Percentiles rank a stretch among this genome's conserved stretches.
These are phyloP conservation scores for Chouioia cunea DNA, from an alignment of 2,888 invertebrate genomes.

Conservation along the genomic window DNA sequence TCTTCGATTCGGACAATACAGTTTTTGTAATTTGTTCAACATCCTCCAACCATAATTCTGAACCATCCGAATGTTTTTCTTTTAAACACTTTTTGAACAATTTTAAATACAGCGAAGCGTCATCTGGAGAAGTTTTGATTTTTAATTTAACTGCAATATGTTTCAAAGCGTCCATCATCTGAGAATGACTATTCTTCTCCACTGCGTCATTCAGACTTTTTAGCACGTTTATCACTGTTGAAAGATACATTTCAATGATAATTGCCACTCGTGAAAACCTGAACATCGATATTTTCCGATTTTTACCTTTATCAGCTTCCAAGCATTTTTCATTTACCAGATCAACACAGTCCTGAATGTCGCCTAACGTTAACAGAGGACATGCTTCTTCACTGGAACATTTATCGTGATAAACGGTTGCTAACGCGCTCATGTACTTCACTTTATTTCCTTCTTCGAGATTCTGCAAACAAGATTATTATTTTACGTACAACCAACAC, in stretches of 20 bases:
- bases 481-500: neutral
- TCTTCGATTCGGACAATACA: constrained; percentile 70
- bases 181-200: constrained; percentile 70
- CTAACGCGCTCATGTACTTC: constrained; percentile 71
- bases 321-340: constrained; percentile 73
- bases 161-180: constrained; percentile 70
- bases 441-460: constrained; percentile 72
- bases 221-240: constrained; percentile 70
- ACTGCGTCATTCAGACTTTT: constrained; percentile 75
- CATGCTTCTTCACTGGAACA: constrained; percentile 69
- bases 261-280: neutral
- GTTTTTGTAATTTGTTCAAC: constrained; percentile 69
- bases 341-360: constrained; percentile 77
- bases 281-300: constrained; percentile 5
- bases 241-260: constrained; percentile 4
- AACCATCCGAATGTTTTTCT: constrained; percentile 70
- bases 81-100: constrained; percentile 70
- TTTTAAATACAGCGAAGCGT: constrained; percentile 71
- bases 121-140: constrained; percentile 68
- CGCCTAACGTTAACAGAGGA: constrained; percentile 75
- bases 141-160: constrained; percentile 70
- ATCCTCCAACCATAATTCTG: constrained; percentile 75
- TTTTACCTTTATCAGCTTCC: constrained; percentile 72
- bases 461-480: constrained; percentile 64
- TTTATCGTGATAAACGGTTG: constrained; percentile 71